phyloP scores from a whole-genome alignment of 2,797 vertebrate species.

The Megaceryle alcyon region DNA sequence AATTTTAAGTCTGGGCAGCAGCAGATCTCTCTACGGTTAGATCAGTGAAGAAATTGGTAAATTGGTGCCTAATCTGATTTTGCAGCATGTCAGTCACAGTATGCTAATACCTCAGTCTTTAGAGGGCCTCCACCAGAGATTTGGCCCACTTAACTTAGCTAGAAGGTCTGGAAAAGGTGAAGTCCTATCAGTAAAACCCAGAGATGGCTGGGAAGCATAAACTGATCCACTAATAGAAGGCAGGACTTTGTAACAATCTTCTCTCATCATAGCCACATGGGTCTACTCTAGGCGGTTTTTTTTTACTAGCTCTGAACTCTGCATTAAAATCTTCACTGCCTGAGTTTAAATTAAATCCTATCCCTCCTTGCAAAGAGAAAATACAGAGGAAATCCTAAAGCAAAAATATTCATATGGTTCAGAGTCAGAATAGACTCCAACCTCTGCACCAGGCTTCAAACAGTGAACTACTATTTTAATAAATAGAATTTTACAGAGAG shows the following conservation, averaged over 20 bases:
- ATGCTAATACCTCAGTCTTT: background rate
- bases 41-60: background rate
- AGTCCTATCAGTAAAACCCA: slow-evolving; percentile 1
- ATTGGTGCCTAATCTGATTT: slow-evolving; percentile 14
- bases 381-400: slow-evolving; percentile 9
- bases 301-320: background rate
- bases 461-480: slow-evolving; percentile 6
- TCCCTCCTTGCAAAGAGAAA: slow-evolving; percentile 1
- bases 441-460: background rate
- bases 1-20: background rate
- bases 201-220: background rate
- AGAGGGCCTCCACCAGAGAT: background rate
- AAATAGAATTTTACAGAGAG: background rate
- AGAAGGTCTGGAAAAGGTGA: background rate
- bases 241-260: background rate
- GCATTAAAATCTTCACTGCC: background rate
- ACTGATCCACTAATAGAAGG: background rate
- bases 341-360: slow-evolving; percentile 24
- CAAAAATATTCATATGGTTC: slow-evolving; percentile 1
- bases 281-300: background rate
- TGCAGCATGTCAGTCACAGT: background rate
- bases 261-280: background rate
- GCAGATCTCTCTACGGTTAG: background rate
- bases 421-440: background rate
- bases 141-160: background rate